These are phyloP conservation scores for Apodemia mormo DNA, from an alignment of 2,888 invertebrate species.

Conservation along the genomic window DNA sequence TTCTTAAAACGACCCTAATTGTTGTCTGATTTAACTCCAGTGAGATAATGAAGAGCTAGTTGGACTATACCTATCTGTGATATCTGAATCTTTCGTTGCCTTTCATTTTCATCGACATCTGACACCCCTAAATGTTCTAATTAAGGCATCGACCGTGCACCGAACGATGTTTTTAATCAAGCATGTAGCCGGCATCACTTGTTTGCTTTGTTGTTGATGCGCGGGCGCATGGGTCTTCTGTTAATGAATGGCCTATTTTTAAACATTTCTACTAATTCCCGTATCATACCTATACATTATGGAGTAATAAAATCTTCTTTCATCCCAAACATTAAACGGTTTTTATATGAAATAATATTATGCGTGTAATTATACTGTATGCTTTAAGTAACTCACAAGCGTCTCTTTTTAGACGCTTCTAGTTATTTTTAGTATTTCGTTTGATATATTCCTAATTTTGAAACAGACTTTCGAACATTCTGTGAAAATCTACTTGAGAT, in stretches of 20 bases:
- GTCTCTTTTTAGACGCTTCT: background rate
- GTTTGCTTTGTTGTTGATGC: slow-evolving; percentile 56
- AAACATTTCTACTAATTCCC: slow-evolving; percentile 36
- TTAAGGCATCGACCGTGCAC: slow-evolving; percentile 78
- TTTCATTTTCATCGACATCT: background rate
- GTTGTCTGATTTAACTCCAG: too few relatives aligned
- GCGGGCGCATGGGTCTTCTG: slow-evolving; percentile 35
- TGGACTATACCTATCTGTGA: too few relatives aligned
- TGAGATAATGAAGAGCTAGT: too few relatives aligned
- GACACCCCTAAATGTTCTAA: slow-evolving; percentile 64
- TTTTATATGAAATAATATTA: slow-evolving; percentile 23
- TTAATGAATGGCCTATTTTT: slow-evolving; percentile 37
- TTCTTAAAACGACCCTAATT: too few relatives aligned
- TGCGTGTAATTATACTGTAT: slow-evolving; percentile 20
- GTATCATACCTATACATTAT: slow-evolving; percentile 34
- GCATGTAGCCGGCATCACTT: slow-evolving; percentile 63
- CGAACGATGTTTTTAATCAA: slow-evolving; percentile 78
- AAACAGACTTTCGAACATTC: too few relatives aligned
- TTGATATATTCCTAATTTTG: too few relatives aligned
- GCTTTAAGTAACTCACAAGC: slow-evolving; percentile 13
- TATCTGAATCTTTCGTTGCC: too few relatives aligned
- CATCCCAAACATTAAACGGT: slow-evolving; percentile 27
- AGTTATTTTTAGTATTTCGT: background rate
- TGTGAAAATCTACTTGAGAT: too few relatives aligned
- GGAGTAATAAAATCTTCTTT: slow-evolving; percentile 36